Base-by-base conservation (phyloP, 1,140 invertebrate genomes). In the Lordiphosa mommai region DNA sequence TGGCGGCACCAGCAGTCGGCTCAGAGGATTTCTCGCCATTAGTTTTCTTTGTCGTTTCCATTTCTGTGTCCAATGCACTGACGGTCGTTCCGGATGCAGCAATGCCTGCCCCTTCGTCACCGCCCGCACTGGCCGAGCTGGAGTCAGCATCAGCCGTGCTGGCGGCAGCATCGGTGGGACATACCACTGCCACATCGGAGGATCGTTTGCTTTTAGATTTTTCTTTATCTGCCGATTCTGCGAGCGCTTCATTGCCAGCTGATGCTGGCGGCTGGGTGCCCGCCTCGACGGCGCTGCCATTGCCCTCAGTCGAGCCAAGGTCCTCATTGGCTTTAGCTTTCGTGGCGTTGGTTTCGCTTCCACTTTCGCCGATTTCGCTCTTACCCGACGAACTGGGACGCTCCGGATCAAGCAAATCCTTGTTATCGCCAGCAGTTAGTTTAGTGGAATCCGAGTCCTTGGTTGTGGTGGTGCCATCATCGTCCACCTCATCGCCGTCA, bases 351-450 rank as follows among this genome's bases (percentile, higher is more conserved):
- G 79, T 74, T 63, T 36, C 52, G 58, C 17, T 65, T 27, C 29
- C 58, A 29, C 12, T 66, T 48, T 47, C 65, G 76, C 36, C 90
- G 89, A 61, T 89, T 41, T 67, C 58, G 64, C 59, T 84, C 86
- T 88, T 89, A 89, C 88, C 88, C 74, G 88, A 89, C 80, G 88
- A 89, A 87, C 88, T 88, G 50, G 88, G 88, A 60, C 88, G 80
- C 68, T 89, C 88, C 49, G 72, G 76, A 84, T 82, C 87, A 33
- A 88, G 79, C 51, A 72, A 84, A 38, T 88, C 86, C 84, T 88
- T 88, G 44, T 80, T 86, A 40, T 88, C 82, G 56, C 80, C 80
- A 10, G 72, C 57, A 16, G 79, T 72, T 37, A 86, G 44, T 49
- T 88, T 87, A 17, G 80, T 85, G 43, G 88, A 88, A 71, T 88